Percentiles rank a stretch among this genome's conserved stretches.
phyloP scores from a whole-genome alignment of 1,140 invertebrate genomes.

The Cryptotermes secundus region DNA sequence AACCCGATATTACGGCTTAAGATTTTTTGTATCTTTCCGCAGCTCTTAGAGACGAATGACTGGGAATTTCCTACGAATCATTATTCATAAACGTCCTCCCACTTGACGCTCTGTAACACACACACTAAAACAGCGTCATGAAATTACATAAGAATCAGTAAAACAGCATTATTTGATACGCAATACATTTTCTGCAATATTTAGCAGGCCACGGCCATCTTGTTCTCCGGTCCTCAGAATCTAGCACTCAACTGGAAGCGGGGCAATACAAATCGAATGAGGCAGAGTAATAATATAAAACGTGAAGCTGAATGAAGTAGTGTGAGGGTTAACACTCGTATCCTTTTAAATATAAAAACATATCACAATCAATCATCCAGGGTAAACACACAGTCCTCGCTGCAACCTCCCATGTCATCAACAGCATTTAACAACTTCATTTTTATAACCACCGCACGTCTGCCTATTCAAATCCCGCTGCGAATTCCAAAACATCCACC shows the following conservation, averaged over 20 bases:
- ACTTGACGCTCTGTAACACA: too few relatives aligned
- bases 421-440: conserved; percentile 17
- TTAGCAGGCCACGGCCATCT: too few relatives aligned
- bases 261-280: background rate
- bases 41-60: too few relatives aligned
- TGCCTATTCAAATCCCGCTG: conserved; percentile 1
- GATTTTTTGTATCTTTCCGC: too few relatives aligned
- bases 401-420: background rate
- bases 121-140: too few relatives aligned
- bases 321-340: background rate
- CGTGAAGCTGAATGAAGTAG: background rate
- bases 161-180: too few relatives aligned
- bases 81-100: too few relatives aligned
- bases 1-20: too few relatives aligned
- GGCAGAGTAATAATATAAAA: background rate
- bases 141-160: too few relatives aligned
- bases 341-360: conserved; percentile 18
- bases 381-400: background rate
- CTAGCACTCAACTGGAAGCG: background rate
- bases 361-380: background rate
- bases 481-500: conserved; percentile 10
- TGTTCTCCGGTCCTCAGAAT: background rate
- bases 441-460: background rate
- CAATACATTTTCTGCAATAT: too few relatives aligned
- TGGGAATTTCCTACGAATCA: too few relatives aligned